These are phyloP conservation scores for Arizona elegans DNA, from an alignment of 2,113 vertebrate species.

Conservation along the genomic window DNA sequence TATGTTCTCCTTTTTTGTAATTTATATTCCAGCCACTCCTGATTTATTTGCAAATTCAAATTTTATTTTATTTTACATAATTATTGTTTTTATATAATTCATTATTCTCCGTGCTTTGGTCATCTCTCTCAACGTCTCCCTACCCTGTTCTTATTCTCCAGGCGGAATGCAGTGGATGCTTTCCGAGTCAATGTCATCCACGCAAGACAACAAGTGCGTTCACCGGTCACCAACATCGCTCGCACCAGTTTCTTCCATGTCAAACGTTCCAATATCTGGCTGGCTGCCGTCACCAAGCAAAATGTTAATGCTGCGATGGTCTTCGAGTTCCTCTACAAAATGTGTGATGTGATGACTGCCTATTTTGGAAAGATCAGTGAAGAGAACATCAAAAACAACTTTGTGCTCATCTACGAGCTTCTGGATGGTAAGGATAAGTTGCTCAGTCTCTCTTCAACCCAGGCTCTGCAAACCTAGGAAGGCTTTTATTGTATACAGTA, in stretches of 20 bases:
- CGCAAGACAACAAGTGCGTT: conserved; percentile 96
- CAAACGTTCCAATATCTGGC: conserved; percentile 99
- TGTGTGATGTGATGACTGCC: conserved; percentile 98
- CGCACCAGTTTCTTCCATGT: conserved; percentile 99
- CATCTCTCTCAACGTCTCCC: background rate
- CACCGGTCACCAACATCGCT: conserved; percentile 97
- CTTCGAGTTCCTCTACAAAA: conserved; percentile 99
- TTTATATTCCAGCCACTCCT: background rate
- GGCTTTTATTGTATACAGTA: background rate
- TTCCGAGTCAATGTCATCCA: conserved; percentile 99
- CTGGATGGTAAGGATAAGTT: conserved; percentile 83
- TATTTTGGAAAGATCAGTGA: conserved; percentile 99
- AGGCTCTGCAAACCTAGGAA: background rate
- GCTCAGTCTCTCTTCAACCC: background rate
- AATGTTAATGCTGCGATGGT: conserved; percentile 99
- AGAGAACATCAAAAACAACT: conserved; percentile 99
- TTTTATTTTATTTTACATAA: background rate
- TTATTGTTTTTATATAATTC: background rate
- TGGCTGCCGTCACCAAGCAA: conserved; percentile 98
- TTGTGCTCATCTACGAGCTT: conserved; percentile 97
- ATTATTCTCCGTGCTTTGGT: accelerated
- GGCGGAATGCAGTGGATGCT: conserved; percentile 96
- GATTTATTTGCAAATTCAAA: background rate
- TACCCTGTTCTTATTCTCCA: conserved; percentile 47
- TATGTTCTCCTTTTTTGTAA: background rate